Percentiles rank a stretch among this genome's conserved stretches.
Conservation (phyloP, 2,797 vertebrate genomes). For the Oreonectes daqikongensis region DNA sequence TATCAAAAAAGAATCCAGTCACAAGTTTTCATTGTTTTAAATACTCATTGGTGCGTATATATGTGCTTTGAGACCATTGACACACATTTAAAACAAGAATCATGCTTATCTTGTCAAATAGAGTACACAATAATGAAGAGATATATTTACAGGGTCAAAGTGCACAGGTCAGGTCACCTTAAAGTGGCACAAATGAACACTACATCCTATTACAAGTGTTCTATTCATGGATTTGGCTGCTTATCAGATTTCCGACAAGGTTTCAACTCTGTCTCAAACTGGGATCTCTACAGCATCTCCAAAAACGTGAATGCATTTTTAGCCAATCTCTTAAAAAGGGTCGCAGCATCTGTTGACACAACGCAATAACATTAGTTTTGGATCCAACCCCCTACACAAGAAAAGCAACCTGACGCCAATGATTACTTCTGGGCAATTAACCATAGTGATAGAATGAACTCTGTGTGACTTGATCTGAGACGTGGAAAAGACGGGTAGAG, state of each 20-base stretch:
- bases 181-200: constrained; percentile 17
- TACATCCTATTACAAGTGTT: constrained; percentile 18
- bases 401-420: constrained; percentile 24
- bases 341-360: constrained; percentile 7
- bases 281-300: not conserved
- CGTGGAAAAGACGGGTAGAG: constrained; percentile 20
- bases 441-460: constrained; percentile 25
- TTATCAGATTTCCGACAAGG: constrained; percentile 23
- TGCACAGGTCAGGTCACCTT: constrained; percentile 43
- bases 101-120: constrained; percentile 12
- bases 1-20: constrained; percentile 24
- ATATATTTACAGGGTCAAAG: constrained; percentile 31
- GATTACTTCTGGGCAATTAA: constrained; percentile 40
- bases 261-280: constrained; percentile 29
- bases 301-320: constrained; percentile 42
- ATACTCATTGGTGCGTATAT: not conserved
- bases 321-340: constrained; percentile 52
- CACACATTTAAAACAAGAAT: not conserved
- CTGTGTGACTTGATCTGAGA: constrained; percentile 30
- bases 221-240: constrained; percentile 4
- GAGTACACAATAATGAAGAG: constrained; percentile 10
- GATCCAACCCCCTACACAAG: constrained; percentile 9
- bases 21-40: not conserved
- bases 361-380: constrained; percentile 29
- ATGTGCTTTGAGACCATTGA: not conserved